Evolutionary conservation across 1,140 invertebrate genomes (phyloP).

Genomic region (Saccostrea echinata): DNA sequence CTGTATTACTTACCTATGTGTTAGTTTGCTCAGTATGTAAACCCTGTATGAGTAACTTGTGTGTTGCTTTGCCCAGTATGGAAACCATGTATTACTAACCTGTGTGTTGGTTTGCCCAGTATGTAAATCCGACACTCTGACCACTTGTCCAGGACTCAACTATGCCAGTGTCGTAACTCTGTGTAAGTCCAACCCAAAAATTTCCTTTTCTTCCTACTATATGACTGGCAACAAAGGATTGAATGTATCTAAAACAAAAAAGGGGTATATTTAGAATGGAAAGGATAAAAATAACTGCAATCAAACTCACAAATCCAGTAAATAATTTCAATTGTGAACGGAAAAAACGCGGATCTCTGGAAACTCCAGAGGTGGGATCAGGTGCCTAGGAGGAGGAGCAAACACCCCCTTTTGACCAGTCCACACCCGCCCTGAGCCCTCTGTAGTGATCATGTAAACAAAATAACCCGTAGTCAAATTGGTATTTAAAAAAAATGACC

Average conservation of each 20-base stretch:
- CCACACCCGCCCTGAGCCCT: too few relatives aligned
- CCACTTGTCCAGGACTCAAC: slow-evolving; percentile 58
- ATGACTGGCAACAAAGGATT: slow-evolving; percentile 65
- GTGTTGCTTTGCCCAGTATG: too few relatives aligned
- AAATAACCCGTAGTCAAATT: not conserved
- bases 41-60: too few relatives aligned
- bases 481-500: not conserved
- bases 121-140: slow-evolving; percentile 50
- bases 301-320: too few relatives aligned
- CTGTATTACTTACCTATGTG: too few relatives aligned
- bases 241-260: slow-evolving; percentile 54
- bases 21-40: too few relatives aligned
- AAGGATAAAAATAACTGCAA: too few relatives aligned
- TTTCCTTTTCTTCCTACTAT: slow-evolving; percentile 49
- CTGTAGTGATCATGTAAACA: not conserved
- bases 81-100: not conserved
- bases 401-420: too few relatives aligned
- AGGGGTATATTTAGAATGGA: not conserved
- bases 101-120: slow-evolving; percentile 59
- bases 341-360: too few relatives aligned
- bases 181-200: slow-evolving; percentile 68
- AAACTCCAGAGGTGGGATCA: too few relatives aligned
- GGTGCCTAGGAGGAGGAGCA: too few relatives aligned
- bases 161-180: slow-evolving; percentile 51
- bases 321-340: too few relatives aligned